Evolutionary conservation across 2,113 vertebrate genomes (phyloP).

Genomic region (Sula dactylatra): DNA sequence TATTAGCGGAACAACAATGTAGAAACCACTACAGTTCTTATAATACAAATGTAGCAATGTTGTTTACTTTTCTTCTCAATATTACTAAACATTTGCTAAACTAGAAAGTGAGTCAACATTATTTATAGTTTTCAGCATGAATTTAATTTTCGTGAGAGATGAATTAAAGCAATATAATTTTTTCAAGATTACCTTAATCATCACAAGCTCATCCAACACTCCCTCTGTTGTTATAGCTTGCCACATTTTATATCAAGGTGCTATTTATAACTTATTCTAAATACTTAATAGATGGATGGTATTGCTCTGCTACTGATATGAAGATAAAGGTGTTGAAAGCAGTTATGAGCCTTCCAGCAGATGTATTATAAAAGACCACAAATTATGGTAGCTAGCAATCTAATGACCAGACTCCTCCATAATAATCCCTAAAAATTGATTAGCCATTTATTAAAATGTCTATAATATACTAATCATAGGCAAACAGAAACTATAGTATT

Average conservation of each 20-base stretch:
- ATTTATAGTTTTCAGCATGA: neutral
- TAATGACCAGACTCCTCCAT: neutral
- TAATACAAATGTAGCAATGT: fast-evolving
- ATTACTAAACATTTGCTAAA: neutral
- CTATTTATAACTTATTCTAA: neutral
- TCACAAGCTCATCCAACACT: neutral
- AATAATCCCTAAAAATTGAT: neutral
- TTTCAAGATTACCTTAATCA: neutral
- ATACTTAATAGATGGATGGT: neutral
- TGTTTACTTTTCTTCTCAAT: neutral
- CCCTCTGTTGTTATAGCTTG: neutral
- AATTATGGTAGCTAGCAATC: neutral
- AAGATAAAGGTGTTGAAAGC: neutral
- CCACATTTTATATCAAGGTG: neutral
- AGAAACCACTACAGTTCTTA: neutral
- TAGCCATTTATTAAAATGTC: neutral
- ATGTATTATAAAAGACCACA: neutral
- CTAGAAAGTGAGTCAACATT: neutral
- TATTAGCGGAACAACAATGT: neutral
- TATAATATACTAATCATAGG: neutral
- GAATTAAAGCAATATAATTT: neutral
- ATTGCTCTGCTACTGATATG: neutral
- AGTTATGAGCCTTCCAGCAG: neutral
- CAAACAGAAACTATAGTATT: neutral
- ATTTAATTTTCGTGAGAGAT: neutral